Evolutionary conservation across 64 coral and sea anemone genomes (phyloP).

Genomic region (Cladopsammia gracilis): DNA sequence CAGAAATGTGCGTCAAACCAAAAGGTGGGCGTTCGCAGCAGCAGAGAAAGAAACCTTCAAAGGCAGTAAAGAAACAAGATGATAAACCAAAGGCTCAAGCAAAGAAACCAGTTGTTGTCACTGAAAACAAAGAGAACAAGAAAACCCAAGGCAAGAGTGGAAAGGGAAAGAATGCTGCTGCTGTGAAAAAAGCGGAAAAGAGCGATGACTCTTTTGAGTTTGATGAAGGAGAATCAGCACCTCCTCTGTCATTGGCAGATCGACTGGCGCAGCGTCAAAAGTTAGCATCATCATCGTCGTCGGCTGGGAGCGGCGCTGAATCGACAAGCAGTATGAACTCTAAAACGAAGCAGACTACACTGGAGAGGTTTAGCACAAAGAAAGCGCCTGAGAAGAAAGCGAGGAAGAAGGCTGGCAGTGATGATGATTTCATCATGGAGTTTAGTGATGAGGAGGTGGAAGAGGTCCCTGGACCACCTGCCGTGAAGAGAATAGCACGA

Average conservation of each 20-base stretch:
- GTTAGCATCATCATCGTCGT: constrained; percentile 1
- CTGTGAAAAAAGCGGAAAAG: constrained; percentile 12
- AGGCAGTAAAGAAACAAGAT: constrained; percentile 35
- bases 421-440: constrained; percentile 69
- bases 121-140: constrained; percentile 26
- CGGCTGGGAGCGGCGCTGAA: constrained; percentile 3
- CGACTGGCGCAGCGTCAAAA: constrained; percentile 39
- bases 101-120: background rate
- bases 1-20: constrained; percentile 24
- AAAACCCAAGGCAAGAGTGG: background rate
- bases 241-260: constrained; percentile 50
- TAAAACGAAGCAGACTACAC: constrained; percentile 46
- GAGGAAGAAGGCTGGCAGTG: constrained; percentile 5
- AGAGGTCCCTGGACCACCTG: background rate
- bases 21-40: constrained; percentile 52
- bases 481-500: constrained; percentile 13
- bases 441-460: constrained; percentile 65
- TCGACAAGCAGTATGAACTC: background rate
- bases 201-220: constrained; percentile 15
- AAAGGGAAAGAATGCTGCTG: background rate
- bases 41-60: constrained; percentile 55
- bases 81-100: constrained; percentile 22
- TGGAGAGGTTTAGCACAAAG: constrained; percentile 28
- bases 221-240: constrained; percentile 1
- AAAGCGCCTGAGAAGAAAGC: constrained; percentile 8